phyloP scores from a whole-genome alignment of 1,140 invertebrate species.

The Alviniconcha marisindica region DNA sequence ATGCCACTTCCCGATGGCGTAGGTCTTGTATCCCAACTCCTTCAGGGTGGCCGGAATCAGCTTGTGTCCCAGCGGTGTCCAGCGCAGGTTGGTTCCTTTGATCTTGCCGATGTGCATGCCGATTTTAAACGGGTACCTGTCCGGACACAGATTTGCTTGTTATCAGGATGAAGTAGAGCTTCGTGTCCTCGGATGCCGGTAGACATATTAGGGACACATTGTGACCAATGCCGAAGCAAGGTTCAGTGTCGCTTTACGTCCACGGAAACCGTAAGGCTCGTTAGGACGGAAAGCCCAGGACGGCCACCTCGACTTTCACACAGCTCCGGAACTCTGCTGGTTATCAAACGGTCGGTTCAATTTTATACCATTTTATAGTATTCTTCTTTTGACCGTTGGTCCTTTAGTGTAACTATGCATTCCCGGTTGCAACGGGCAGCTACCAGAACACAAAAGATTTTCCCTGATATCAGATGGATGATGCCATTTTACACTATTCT shows the following conservation, averaged over 20 bases:
- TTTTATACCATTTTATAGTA: too few relatives aligned
- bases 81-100: slow-evolving; percentile 25
- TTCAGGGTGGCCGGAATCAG: neutral
- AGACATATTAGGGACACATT: neutral
- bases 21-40: neutral
- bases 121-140: neutral
- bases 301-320: too few relatives aligned
- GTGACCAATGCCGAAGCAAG: neutral
- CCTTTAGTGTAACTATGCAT: too few relatives aligned
- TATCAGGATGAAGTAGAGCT: neutral
- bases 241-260: neutral
- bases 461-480: too few relatives aligned
- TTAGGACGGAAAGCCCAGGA: neutral
- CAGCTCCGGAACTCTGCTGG: too few relatives aligned
- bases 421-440: too few relatives aligned
- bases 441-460: too few relatives aligned
- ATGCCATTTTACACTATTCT: too few relatives aligned
- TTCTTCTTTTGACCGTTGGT: too few relatives aligned
- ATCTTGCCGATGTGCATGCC: slow-evolving; percentile 5
- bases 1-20: slow-evolving; percentile 81
- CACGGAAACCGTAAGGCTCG: neutral
- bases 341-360: too few relatives aligned
- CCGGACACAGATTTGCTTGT: neutral
- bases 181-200: neutral
- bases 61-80: neutral